Evolutionary conservation across 2,113 vertebrate genomes (phyloP).

Genomic region (Sceloporus undulatus): DNA sequence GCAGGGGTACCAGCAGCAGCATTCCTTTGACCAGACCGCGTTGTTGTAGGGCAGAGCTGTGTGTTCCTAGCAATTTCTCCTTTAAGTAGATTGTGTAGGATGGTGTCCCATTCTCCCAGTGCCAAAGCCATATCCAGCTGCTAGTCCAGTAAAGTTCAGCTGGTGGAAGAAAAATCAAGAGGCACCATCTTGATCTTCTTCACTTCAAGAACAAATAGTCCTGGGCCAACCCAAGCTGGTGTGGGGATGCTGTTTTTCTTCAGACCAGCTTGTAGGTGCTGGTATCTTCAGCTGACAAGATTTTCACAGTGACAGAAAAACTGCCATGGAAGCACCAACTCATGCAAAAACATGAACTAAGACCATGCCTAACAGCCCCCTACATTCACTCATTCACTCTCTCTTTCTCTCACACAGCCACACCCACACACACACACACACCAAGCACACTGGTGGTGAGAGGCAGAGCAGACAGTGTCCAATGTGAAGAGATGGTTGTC

Average conservation of each 20-base stretch:
- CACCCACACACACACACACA: background rate
- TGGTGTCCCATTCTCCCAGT: too few relatives aligned
- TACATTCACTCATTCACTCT: background rate
- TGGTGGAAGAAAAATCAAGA: too few relatives aligned
- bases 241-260: background rate
- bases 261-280: background rate
- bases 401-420: too few relatives aligned
- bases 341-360: background rate
- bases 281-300: background rate
- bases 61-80: too few relatives aligned
- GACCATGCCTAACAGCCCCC: background rate
- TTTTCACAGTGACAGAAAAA: background rate
- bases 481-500: background rate
- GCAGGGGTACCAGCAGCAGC: too few relatives aligned
- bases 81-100: too few relatives aligned
- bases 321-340: background rate
- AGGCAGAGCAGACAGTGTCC: background rate
- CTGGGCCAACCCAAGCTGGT: background rate
- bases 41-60: too few relatives aligned
- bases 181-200: too few relatives aligned
- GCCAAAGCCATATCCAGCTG: too few relatives aligned
- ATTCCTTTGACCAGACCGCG: too few relatives aligned
- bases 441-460: background rate
- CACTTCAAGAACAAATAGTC: too few relatives aligned
- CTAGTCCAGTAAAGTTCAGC: too few relatives aligned